These are phyloP conservation scores for Onychorhynchus coronatus DNA, from an alignment of 2,113 vertebrate species.

Conservation along the genomic window DNA sequence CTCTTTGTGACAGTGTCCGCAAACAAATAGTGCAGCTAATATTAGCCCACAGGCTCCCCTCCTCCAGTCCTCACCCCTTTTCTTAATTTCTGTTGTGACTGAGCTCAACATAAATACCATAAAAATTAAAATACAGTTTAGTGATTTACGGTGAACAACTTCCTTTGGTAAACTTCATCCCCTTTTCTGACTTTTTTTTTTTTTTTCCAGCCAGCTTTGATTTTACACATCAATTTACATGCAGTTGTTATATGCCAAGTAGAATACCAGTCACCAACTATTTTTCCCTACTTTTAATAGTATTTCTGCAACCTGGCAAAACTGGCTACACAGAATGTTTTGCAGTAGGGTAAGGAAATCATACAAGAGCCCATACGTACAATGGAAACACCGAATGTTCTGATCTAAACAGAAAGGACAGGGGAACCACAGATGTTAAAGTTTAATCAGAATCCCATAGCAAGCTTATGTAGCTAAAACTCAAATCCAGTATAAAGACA, in stretches of 20 bases:
- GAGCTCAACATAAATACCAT: not conserved
- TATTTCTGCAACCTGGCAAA: not conserved
- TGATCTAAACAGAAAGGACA: not conserved
- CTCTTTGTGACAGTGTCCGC: conserved; percentile 40
- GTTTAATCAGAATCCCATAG: not conserved
- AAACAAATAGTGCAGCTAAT: conserved; percentile 22
- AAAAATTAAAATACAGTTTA: not conserved
- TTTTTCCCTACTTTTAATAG: not conserved
- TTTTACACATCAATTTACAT: not conserved
- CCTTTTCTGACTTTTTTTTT: not conserved
- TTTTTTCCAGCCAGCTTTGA: not conserved
- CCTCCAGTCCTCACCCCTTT: not conserved
- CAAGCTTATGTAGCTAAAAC: not conserved
- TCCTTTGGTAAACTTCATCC: not conserved
- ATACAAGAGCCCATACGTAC: fast-evolving
- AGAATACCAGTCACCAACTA: not conserved
- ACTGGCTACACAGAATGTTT: not conserved
- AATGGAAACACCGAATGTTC: not conserved
- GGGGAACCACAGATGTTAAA: not conserved
- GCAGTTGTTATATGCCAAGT: not conserved
- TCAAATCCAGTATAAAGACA: not conserved
- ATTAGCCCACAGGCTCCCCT: not conserved
- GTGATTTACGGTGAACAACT: not conserved
- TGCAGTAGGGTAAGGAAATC: not conserved
- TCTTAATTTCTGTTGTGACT: not conserved